Conservation (phyloP, 2,113 vertebrate genomes). For the Carassius auratus region DNA sequence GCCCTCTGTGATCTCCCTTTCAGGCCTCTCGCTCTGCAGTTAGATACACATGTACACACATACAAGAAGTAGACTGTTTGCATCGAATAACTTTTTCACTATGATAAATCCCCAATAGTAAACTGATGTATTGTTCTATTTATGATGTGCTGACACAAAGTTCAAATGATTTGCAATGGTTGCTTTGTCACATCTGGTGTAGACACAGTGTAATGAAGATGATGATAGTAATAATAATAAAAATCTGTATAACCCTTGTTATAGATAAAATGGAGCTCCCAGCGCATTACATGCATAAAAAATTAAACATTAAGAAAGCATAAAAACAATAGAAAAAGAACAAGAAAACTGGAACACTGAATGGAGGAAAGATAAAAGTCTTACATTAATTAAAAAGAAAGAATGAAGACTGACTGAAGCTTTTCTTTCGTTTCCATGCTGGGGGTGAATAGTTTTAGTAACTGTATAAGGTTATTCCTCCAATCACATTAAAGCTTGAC, state of each 20-base stretch:
- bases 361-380: background rate
- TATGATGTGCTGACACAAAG: no score
- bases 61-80: background rate
- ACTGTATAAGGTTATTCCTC: slow-evolving; percentile 49
- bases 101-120: no score
- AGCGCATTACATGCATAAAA: no score
- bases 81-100: background rate
- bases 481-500: slow-evolving; percentile 73
- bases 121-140: no score
- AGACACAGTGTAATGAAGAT: no score
- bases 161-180: no score
- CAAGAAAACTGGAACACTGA: background rate
- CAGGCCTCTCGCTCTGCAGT: background rate
- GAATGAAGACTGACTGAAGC: background rate
- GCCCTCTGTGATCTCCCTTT: background rate
- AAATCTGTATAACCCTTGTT: no score
- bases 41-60: background rate
- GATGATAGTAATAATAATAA: no score
- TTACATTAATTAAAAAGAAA: no score
- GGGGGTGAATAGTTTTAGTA: slow-evolving; percentile 43
- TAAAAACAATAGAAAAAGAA: background rate
- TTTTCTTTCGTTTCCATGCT: background rate
- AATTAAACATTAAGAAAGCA: no score
- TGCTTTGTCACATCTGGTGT: no score
- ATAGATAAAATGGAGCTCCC: no score